Percentiles rank a stretch among this genome's conserved stretches.
These are phyloP conservation scores for Dromiciops gliroides DNA, from an alignment of 2,113 vertebrate species.

Conservation along the genomic window DNA sequence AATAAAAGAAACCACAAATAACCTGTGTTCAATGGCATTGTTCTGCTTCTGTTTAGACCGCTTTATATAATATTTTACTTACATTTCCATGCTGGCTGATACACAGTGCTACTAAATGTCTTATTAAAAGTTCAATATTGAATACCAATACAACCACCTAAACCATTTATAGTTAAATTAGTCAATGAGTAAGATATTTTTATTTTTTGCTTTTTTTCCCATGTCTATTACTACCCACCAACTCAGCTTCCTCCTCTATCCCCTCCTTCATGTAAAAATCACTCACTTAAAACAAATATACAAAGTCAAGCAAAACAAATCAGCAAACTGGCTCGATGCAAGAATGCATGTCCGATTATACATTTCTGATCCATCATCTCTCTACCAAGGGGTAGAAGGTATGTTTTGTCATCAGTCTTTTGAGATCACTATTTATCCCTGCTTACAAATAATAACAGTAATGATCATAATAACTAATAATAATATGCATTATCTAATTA, in stretches of 20 bases:
- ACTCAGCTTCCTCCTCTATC: background rate
- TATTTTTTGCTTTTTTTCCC: background rate
- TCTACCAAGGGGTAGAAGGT: background rate
- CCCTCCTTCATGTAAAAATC: background rate
- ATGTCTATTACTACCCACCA: background rate
- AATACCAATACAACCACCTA: background rate
- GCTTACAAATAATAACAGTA: background rate
- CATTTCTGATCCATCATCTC: background rate
- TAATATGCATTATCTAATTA: background rate
- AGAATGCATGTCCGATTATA: background rate
- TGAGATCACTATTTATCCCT: background rate
- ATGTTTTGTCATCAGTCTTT: background rate
- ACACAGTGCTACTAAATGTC: background rate
- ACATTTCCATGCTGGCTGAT: background rate
- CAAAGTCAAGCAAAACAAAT: background rate
- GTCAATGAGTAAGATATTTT: background rate
- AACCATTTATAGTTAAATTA: background rate
- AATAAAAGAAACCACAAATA: background rate
- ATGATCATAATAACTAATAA: background rate
- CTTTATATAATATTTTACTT: background rate
- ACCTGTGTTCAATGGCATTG: too few species aligned
- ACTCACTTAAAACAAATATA: background rate
- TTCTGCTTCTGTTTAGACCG: background rate
- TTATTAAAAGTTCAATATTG: background rate
- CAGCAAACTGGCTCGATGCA: background rate